Conservation (phyloP, 2,113 vertebrate genomes). For the Paradoxurus hermaphroditus region DNA sequence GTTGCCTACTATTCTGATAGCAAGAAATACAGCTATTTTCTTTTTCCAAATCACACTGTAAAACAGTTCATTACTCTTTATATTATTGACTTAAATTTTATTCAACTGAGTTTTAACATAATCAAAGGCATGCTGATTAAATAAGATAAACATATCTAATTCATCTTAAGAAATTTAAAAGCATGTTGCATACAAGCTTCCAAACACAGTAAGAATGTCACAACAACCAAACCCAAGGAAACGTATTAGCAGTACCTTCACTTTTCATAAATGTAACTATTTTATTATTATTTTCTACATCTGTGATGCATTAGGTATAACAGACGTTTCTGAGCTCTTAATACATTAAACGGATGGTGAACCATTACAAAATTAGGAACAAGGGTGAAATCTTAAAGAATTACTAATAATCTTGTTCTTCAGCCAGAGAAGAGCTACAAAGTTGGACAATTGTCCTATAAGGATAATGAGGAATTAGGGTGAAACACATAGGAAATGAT, state of each 20-base stretch:
- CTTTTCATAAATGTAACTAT: background rate
- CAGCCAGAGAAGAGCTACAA: background rate
- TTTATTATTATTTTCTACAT: constrained; percentile 46
- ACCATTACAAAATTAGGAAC: constrained; percentile 27
- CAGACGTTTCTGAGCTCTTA: constrained; percentile 6
- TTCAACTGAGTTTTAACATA: constrained; percentile 22
- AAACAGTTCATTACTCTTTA: constrained; percentile 42
- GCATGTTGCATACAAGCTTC: background rate
- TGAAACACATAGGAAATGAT: background rate
- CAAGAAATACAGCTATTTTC: background rate
- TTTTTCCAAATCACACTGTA: constrained; percentile 14
- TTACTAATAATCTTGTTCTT: constrained; percentile 11
- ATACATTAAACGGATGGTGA: constrained; percentile 10
- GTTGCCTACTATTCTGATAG: background rate
- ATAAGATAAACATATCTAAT: constrained; percentile 4
- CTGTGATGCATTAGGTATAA: background rate
- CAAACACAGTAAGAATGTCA: background rate
- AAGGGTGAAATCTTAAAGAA: background rate
- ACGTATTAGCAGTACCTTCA: background rate
- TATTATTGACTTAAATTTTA: constrained; percentile 37
- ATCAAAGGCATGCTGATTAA: constrained; percentile 27
- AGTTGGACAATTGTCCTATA: background rate
- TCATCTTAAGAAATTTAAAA: constrained; percentile 30
- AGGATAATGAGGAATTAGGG: background rate
- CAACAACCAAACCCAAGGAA: background rate